These are phyloP conservation scores for Characodon lateralis DNA, from an alignment of 2,797 vertebrate species.

Conservation along the genomic window DNA sequence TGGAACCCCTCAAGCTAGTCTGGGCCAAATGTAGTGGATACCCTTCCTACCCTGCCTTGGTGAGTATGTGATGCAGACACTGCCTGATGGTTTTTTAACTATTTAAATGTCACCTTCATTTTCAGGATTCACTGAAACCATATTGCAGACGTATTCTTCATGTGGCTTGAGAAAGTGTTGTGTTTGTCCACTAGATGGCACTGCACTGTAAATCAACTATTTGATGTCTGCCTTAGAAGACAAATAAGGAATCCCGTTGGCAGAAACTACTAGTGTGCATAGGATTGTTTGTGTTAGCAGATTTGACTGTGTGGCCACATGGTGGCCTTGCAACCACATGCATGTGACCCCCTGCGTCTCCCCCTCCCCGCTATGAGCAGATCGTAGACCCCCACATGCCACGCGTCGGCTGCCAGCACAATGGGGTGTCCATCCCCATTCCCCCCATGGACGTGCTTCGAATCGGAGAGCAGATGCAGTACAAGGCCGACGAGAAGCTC, in stretches of 20 bases:
- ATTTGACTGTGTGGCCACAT: conserved; percentile 5
- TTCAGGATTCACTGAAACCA: conserved; percentile 13
- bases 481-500: conserved; percentile 93
- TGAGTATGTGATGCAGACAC: conserved; percentile 82
- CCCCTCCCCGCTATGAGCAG: conserved; percentile 65
- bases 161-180: conserved; percentile 2
- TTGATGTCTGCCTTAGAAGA: conserved; percentile 46
- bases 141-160: conserved; percentile 14
- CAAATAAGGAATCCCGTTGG: conserved; percentile 9
- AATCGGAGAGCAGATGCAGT: conserved; percentile 98
- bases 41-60: conserved; percentile 98
- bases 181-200: conserved; percentile 65
- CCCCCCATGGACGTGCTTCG: conserved; percentile 94
- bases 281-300: conserved; percentile 13
- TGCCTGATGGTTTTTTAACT: conserved; percentile 45
- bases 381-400: conserved; percentile 99
- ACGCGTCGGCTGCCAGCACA: conserved; percentile 95
- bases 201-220: conserved; percentile 40
- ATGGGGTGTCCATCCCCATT: conserved; percentile 94
- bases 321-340: conserved; percentile 2
- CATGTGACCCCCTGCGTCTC: conserved; percentile 10
- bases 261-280: conserved; percentile 8
- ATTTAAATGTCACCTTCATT: conserved; percentile 21
- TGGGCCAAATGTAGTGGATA: conserved; percentile 99
- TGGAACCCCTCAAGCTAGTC: conserved; percentile 98